A percentile compares a stretch with the other conserved stretches of the same genome.
Evolutionary conservation across 2,888 invertebrate genomes (phyloP).

Genomic region (Phyllotreta striolata): DNA sequence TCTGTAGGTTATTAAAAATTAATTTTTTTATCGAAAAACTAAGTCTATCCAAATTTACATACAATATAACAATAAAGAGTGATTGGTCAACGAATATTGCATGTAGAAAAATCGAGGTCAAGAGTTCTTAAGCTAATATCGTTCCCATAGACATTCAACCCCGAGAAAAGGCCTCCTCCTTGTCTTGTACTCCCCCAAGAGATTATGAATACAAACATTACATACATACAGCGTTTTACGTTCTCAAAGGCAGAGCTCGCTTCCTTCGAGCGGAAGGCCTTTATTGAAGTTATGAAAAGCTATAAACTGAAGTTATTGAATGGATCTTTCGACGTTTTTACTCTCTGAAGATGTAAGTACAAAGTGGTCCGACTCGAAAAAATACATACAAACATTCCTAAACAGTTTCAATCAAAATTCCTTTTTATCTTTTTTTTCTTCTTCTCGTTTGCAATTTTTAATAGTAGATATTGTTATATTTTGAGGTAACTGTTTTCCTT

Average conservation of each 20-base stretch:
- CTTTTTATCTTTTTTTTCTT: constrained; percentile 22
- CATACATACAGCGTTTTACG: constrained; percentile 47
- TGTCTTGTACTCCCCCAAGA: constrained; percentile 1
- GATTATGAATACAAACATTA: constrained; percentile 38
- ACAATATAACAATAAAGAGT: no score
- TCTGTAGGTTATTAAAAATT: no score
- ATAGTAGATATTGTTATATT: no score
- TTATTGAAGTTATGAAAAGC: constrained; percentile 54
- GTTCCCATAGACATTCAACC: no score
- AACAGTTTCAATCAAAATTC: constrained; percentile 33
- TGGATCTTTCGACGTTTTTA: constrained; percentile 47
- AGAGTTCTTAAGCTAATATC: no score
- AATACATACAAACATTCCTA: constrained; percentile 29
- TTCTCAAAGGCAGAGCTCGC: constrained; percentile 49
- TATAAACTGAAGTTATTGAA: constrained; percentile 50
- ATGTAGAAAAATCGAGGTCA: no score
- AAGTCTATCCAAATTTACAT: no score
- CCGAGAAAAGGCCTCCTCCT: constrained; percentile 1
- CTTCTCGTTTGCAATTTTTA: not conserved
- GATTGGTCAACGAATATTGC: no score
- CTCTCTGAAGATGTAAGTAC: constrained; percentile 37
- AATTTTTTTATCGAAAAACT: no score
- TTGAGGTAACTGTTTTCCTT: no score
- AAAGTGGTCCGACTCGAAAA: constrained; percentile 27
- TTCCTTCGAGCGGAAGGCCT: constrained; percentile 49